Evolutionary conservation across 2,113 vertebrate genomes (phyloP), one percentile per base, ranked within the genome.

Genomic region (Channa argus): DNA sequence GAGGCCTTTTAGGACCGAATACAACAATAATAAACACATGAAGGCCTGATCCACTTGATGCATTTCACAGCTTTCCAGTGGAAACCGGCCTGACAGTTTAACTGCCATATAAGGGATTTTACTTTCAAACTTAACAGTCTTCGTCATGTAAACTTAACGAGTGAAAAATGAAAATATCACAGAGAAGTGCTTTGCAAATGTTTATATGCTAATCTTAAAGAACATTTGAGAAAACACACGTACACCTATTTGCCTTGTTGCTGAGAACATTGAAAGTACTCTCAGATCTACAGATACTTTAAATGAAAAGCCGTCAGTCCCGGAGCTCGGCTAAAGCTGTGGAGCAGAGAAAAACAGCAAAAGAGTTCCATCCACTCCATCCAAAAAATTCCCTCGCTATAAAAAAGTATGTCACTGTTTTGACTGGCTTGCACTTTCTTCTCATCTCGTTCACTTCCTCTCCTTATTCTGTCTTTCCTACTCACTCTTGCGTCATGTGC

Each of bases 401-500:
- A 37, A 38, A 1, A 55, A 38, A n/a, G 13, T 36, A 8, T 43
- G 1, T 24, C 5, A 38, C 3, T 45, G 7, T 15, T 0, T 44
- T n/a, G 1, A 24, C 4, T 33, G 6, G 13, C 10, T 10, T 14
- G 15, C 5, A 4, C 6, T 24, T 8, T 8, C 8, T 3, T 62
- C 12, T 9, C 41, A 9, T 11, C 15, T 13, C n/a, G 39, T 5
- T 33, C 43, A 3, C 33, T 2, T 49, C 15, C 5, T 52, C 6
- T 24, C 39, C 41, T 5, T 2, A 6, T 4, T 11, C 13, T 3
- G 24, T 3, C 39, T 5, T 11, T 37, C 4, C 2, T 34, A 98
- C 97, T 98, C 95, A 98, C 97, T 98, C 96, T 93, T 98, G 96
- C 86, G 96, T 98, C 96, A 98, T 95, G 92, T 97, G 97, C 86